Evolutionary conservation across 2,113 vertebrate species (phyloP).

Genomic region (Rhinogobius similis): DNA sequence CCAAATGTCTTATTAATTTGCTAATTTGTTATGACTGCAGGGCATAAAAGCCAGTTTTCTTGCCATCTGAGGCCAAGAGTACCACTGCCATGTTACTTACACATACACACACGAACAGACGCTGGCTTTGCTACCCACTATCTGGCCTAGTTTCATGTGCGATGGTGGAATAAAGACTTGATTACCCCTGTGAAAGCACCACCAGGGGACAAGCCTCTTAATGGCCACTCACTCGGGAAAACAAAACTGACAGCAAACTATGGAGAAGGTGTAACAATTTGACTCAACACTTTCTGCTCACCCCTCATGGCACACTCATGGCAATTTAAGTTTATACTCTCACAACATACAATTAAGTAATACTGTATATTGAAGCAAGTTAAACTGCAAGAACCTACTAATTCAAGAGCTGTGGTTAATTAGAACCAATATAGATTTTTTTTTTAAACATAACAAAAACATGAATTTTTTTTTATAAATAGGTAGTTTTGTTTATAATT

Average conservation of each 20-base stretch:
- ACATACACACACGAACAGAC: conserved; percentile 40
- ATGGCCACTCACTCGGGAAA: conserved; percentile 52
- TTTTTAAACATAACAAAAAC: too few relatives aligned
- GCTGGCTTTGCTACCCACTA: conserved; percentile 47
- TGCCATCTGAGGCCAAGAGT: conserved; percentile 80
- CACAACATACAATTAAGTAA: neutral
- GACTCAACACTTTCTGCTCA: neutral
- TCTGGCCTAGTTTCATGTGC: conserved; percentile 77
- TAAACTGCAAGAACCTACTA: neutral
- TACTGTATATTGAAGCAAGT: neutral
- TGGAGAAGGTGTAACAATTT: conserved; percentile 7
- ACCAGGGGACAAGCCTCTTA: conserved; percentile 66
- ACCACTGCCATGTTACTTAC: conserved; percentile 58
- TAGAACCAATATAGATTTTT: too few relatives aligned
- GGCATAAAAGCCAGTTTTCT: conserved; percentile 78
- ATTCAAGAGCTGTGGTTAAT: too few relatives aligned
- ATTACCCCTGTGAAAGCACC: conserved; percentile 67
- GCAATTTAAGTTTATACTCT: neutral
- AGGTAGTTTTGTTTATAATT: too few relatives aligned
- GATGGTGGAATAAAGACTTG: conserved; percentile 73
- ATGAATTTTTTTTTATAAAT: too few relatives aligned
- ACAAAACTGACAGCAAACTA: conserved; percentile 37
- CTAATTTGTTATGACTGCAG: conserved; percentile 80
- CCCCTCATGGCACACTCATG: neutral
- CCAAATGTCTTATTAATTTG: conserved; percentile 82